phyloP scores from a whole-genome alignment of 2,888 invertebrate genomes.

The Leptogaster cylindrica region DNA sequence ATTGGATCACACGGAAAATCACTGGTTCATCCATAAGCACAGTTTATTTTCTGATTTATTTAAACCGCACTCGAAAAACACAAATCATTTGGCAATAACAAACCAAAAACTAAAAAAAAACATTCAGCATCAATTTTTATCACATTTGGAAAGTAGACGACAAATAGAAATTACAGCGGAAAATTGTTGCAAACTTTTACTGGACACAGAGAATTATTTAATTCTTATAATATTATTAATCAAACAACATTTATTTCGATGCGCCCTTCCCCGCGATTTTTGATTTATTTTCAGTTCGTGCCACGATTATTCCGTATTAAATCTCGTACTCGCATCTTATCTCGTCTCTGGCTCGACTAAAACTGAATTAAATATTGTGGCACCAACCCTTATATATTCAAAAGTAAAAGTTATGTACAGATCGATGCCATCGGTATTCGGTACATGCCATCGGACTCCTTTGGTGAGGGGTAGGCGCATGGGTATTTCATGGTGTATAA shows the following conservation, averaged over 20 bases:
- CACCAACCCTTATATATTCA: conserved; percentile 45
- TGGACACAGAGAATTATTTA: too few species aligned
- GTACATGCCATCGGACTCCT: conserved; percentile 10
- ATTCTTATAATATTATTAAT: too few species aligned
- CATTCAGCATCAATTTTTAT: too few species aligned
- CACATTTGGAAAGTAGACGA: too few species aligned
- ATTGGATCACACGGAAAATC: conserved; percentile 17
- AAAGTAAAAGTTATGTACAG: conserved; percentile 31
- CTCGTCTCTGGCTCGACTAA: conserved; percentile 42
- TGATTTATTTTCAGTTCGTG: conserved; percentile 25
- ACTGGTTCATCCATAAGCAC: conserved; percentile 29
- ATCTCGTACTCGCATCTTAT: background rate
- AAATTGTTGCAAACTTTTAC: too few species aligned
- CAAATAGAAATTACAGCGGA: too few species aligned
- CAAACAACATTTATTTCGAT: background rate
- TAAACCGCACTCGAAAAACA: background rate
- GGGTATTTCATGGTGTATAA: background rate
- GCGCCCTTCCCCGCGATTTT: background rate
- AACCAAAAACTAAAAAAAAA: too few species aligned
- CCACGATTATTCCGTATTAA: conserved; percentile 2
- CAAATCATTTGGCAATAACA: too few species aligned
- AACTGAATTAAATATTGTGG: conserved; percentile 44
- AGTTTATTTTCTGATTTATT: conserved; percentile 22
- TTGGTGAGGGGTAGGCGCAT: conserved; percentile 29
- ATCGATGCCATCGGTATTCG: conserved; percentile 38